phyloP scores from a whole-genome alignment of 2,113 vertebrate species.

The Andinoacara biseriatus region DNA sequence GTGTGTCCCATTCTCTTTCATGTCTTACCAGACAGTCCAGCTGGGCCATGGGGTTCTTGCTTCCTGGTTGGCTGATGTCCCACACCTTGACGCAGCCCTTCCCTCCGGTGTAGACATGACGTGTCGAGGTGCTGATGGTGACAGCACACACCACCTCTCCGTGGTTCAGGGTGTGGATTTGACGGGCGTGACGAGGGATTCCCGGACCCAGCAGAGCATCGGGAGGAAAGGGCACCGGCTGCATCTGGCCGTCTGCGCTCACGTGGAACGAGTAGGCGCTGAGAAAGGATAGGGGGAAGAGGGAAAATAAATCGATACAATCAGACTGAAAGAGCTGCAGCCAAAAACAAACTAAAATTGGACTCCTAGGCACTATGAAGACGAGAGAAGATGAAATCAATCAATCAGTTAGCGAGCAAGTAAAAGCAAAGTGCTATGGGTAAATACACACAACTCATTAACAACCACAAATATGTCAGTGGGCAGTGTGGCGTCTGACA shows the following conservation, averaged over 20 bases:
- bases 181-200: conserved; percentile 86
- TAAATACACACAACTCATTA: conserved; percentile 11
- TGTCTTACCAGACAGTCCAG: conserved; percentile 80
- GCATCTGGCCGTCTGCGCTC: conserved; percentile 82
- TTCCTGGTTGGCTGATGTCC: conserved; percentile 87
- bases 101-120: conserved; percentile 90
- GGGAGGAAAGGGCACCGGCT: conserved; percentile 81
- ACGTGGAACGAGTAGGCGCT: conserved; percentile 82
- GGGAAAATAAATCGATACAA: conserved; percentile 7
- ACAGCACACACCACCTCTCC: conserved; percentile 91
- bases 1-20: conserved; percentile 7
- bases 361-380: not conserved
- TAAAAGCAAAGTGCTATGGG: not conserved
- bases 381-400: not conserved
- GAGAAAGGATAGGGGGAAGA: not conserved
- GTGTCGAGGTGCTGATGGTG: conserved; percentile 89
- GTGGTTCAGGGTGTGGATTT: conserved; percentile 87
- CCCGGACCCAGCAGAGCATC: conserved; percentile 85
- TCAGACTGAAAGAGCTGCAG: not conserved
- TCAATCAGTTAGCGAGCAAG: conserved; percentile 9
- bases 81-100: conserved; percentile 93
- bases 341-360: conserved; percentile 23
- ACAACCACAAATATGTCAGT: not conserved
- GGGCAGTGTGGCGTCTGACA: conserved; percentile 18
- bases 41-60: conserved; percentile 78